Evolutionary conservation across 2,888 invertebrate species (phyloP).

Genomic region (Hypomecis atomaria): DNA sequence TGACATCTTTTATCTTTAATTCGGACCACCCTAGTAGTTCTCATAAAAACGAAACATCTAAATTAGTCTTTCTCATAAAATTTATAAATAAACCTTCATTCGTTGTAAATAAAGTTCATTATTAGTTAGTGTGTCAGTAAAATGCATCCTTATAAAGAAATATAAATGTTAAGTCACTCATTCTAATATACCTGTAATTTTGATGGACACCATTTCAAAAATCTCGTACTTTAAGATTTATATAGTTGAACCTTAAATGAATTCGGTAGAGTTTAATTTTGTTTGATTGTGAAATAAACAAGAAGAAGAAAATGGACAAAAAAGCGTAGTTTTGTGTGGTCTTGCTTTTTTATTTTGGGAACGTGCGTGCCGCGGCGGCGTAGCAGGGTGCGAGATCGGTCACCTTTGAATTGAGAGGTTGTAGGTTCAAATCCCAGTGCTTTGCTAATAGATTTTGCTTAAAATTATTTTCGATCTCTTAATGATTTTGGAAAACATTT

Average conservation of each 20-base stretch:
- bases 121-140: neutral
- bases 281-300: neutral
- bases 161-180: slow-evolving; percentile 39
- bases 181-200: slow-evolving; percentile 40
- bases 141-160: slow-evolving; percentile 12
- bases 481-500: too few species aligned
- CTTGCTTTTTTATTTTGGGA: slow-evolving; percentile 29
- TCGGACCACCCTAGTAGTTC: slow-evolving; percentile 37
- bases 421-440: too few species aligned
- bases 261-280: slow-evolving; percentile 1
- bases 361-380: too few species aligned
- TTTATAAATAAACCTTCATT: slow-evolving; percentile 20
- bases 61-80: slow-evolving; percentile 27
- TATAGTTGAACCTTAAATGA: too few species aligned
- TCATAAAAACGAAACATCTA: slow-evolving; percentile 33
- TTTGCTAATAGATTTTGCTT: too few species aligned
- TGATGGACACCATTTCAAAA: slow-evolving; percentile 34
- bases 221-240: slow-evolving; percentile 20
- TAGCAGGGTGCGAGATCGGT: too few species aligned
- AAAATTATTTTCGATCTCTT: too few species aligned
- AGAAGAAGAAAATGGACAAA: slow-evolving; percentile 10
- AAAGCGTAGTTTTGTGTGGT: slow-evolving; percentile 36
- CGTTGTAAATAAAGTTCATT: slow-evolving; percentile 12
- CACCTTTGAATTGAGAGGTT: too few species aligned
- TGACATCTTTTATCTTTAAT: slow-evolving; percentile 36